Evolutionary conservation across 2,888 invertebrate genomes (phyloP), one percentile per base, ranked within the genome.

Genomic region (Ochlodes sylvanus): DNA sequence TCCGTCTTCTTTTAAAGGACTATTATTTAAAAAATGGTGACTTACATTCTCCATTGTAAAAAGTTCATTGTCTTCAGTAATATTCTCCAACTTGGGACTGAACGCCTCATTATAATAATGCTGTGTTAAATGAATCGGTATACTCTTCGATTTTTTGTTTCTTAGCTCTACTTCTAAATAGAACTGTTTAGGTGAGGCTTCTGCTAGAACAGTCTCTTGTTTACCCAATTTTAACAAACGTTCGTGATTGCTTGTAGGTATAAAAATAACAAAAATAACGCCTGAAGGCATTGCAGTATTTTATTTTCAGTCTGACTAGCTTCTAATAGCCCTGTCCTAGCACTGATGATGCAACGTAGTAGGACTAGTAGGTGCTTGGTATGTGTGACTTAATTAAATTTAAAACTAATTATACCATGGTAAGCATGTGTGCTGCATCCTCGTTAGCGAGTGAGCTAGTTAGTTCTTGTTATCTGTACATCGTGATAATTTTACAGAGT

Each of bases 191-290:
- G 68, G 9, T 2, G 75, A 55, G 1, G 83, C 81, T 14, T 85
- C 81, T 7, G 86, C 73, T 0, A 80, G 71, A 14, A 88, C 76
- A 0, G 89, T 75, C 21, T 87, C 86, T 70, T 82, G 86, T 73
- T 88, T 90, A 0, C 94, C 95, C 70, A 94, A 94, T 63, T 92
- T 88, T 17, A 95, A 74, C 52, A 94, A 92, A 77, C 95, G 95
- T 83, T 96, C 96, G 77, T 94, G 95, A 80, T 94, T 95, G 66
- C 95, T 94, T 69, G 96, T 95, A 9, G 96, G 96, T 75, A 96
- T 95, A 78, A 95, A 95, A 70, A 96, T 94, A 68, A 96, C 83
- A 79, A 96, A 96, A 70, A 96, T 94, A 7, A 96, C 96, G 73
- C 96, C 96, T 4, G 88, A 80, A 64, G 94, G 94, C 95, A 95